Evolutionary conservation across 1,140 invertebrate genomes (phyloP), one percentile per base, ranked within the genome.

Genomic region (Wasmannia auropunctata): DNA sequence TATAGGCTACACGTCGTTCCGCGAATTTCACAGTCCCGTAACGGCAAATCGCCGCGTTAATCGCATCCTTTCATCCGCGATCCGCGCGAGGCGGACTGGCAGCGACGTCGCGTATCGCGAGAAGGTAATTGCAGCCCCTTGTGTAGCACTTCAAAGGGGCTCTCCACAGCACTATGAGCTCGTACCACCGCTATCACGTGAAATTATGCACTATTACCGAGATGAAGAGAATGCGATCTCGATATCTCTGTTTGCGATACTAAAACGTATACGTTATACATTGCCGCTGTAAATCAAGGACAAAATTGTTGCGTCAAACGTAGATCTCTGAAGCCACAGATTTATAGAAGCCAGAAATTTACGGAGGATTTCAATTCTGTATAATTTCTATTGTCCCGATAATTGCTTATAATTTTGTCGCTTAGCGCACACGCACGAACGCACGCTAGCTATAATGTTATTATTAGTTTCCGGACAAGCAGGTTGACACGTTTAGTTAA

Each of bases 21-120:
- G 40, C 31, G 84, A 46, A 54, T 34, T 84, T 54, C 25, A 46
- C 72, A 58, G 40, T 49, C 40, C 46, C 25, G 51, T 56, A 49
- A 69, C 80, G 40, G 46, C 19, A 28, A 54, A 65, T 79, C 87
- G 37, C 40, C 14, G 25, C 56, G 77, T 51, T 88, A 75, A 86
- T 76, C 85, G 77, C 86, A 75, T 72, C 69, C 79, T 72, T 83
- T 80, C 34, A 56, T 56, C n/a, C 80, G 22, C 51, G 43, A 60
- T 28, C 60, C 62, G 31, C 34, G 49, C 72, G 58, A 34, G 25
- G 28, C 40, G 10, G 37, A 43, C 79, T 70, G 49, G 34, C 79
- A 62, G 79, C 79, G 51, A 74, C 51, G 79, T 81, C 79, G 58
- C 58, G 58, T 43, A 65, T 37, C 75, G 51, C 79, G 79, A 72